phyloP scores from a whole-genome alignment of 2,113 vertebrate species.

The Brachyhypopomus occidentalis region DNA sequence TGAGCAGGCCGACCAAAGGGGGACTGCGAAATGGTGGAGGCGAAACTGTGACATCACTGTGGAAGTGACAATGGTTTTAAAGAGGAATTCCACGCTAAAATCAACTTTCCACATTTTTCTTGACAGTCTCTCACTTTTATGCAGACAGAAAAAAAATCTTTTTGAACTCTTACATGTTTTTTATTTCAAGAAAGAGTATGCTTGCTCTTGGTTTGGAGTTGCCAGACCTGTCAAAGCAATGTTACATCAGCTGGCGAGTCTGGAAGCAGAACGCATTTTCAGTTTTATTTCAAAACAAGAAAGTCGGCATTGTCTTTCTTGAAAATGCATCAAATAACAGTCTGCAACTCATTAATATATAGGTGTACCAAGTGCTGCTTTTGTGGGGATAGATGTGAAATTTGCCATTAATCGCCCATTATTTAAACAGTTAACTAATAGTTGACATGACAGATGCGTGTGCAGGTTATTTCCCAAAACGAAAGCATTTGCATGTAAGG shows the following conservation, averaged over 20 bases:
- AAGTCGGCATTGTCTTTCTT: neutral
- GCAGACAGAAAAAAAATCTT: constrained; percentile 4
- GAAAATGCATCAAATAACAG: neutral
- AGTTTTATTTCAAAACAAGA: neutral
- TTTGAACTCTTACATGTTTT: constrained; percentile 7
- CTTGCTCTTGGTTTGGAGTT: neutral
- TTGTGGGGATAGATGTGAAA: neutral
- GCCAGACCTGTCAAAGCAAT: neutral
- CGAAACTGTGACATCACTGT: neutral
- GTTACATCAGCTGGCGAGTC: neutral
- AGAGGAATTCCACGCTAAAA: neutral
- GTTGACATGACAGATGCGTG: too few species aligned
- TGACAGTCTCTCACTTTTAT: neutral
- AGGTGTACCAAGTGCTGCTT: too few species aligned
- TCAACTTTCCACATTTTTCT: neutral
- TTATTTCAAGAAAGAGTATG: neutral
- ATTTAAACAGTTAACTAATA: too few species aligned
- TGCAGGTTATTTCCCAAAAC: neutral
- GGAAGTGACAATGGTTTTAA: neutral
- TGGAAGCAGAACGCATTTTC: neutral
- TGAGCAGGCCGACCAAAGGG: neutral
- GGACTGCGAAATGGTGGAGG: neutral
- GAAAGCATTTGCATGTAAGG: neutral
- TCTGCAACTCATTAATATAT: neutral
- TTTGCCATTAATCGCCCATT: neutral